Evolutionary conservation across 1,140 invertebrate species (phyloP), one percentile per base, ranked within the genome.

Genomic region (Neomicropteryx cornuta): DNA sequence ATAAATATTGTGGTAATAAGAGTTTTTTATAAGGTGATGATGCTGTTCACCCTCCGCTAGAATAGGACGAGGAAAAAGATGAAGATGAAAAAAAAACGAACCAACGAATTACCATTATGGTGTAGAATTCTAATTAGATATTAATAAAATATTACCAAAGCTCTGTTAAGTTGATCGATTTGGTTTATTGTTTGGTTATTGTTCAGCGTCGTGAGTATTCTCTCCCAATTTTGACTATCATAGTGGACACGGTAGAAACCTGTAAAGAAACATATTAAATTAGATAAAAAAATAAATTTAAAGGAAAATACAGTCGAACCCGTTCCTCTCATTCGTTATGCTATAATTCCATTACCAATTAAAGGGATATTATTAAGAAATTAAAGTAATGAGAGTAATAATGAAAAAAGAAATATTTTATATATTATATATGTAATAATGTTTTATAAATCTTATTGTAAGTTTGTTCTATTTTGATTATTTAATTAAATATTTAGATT

Each of bases 131-230:
- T n/a, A 36, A 23, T 36, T 23, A 23, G 3, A 11, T 17, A 37
- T 63, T 4, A 20, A 10, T 18, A 19, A 22, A n/a, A 4, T 24
- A 36, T 36, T 48, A 65, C 60, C 57, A 88, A 83, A 2, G 80
- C 83, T 38, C 84, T 66, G 61, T 87, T 90, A 0, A 75, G 56
- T 18, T 71, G 58, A 47, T 81, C 70, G 35, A 90, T 83, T n/a
- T n/a, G n/a, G 31, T 53, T 24, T 2, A 53, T 53, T 41, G 60
- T 66, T 6, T 69, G 41, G 2, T 55, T 44, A 17, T 48, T 45
- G 22, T 58, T 61, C n/a, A 79, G 46, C 8, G 62, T 62, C 11
- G 48, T 36, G 5, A 50, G 66, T 6, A 78, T 57, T 2, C 70
- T 52, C 13, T 62, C 43, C 74, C 75, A 79, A 46, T 76, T 78